These are phyloP conservation scores for Bufo bufo DNA, from an alignment of 2,113 vertebrate genomes.

Conservation along the genomic window DNA sequence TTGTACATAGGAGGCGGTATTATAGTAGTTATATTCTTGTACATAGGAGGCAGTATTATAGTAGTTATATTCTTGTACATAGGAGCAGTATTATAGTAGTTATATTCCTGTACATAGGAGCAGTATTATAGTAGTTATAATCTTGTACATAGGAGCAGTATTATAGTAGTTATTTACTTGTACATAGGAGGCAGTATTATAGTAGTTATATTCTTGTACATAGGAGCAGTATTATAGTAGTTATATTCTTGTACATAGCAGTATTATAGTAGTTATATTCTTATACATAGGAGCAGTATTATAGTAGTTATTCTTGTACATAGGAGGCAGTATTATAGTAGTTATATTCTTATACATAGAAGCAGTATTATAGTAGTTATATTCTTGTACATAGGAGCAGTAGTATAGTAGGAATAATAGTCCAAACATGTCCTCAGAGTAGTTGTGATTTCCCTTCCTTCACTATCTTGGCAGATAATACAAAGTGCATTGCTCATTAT, in stretches of 20 bases:
- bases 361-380: neutral
- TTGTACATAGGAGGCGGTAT: neutral
- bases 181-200: neutral
- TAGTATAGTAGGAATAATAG: neutral
- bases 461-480: too few relatives aligned
- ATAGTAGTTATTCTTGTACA: conserved; percentile 12
- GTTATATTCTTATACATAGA: neutral
- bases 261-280: conserved; percentile 2
- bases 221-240: neutral
- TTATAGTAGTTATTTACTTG: neutral
- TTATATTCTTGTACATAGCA: conserved; percentile 16
- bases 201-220: conserved; percentile 8
- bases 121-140: too few relatives aligned
- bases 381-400: neutral
- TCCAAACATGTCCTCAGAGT: neutral
- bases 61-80: neutral
- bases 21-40: neutral
- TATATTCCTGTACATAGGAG: conserved; percentile 10
- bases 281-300: neutral
- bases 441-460: neutral
- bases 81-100: neutral
- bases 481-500: too few relatives aligned
- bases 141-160: neutral
- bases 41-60: too few relatives aligned
- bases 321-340: conserved; percentile 7